Conservation (phyloP, 1,140 invertebrate genomes). For the Drosophila arizonae region DNA sequence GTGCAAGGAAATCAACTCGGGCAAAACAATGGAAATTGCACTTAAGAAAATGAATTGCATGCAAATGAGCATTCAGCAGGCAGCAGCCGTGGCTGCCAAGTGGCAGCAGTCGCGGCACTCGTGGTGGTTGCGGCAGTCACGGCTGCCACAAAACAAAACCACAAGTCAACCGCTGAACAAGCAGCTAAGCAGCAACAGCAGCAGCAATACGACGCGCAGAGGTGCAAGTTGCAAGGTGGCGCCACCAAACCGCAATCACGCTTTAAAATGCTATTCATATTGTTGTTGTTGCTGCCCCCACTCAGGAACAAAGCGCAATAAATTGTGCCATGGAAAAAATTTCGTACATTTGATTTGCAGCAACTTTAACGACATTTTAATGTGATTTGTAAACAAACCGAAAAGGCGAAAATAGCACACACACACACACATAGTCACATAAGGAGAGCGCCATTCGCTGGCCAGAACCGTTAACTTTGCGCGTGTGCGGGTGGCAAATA, state of each 20-base stretch:
- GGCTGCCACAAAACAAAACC: conserved; percentile 66
- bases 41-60: conserved; percentile 81
- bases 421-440: conserved; percentile 15
- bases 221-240: conserved; percentile 27
- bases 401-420: conserved; percentile 35
- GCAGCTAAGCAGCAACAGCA: conserved; percentile 44
- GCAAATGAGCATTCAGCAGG: conserved; percentile 61
- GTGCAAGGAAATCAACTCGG: conserved; percentile 59
- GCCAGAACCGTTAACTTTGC: conserved; percentile 45
- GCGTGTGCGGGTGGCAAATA: conserved; percentile 66
- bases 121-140: background rate
- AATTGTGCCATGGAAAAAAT: conserved; percentile 69
- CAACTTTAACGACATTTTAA: conserved; percentile 82
- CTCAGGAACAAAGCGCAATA: conserved; percentile 43
- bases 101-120: conserved; percentile 17
- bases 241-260: conserved; percentile 48
- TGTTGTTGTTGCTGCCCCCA: background rate
- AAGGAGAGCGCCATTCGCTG: conserved; percentile 14
- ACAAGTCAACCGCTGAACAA: conserved; percentile 73
- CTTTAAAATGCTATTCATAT: conserved; percentile 53
- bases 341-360: conserved; percentile 78
- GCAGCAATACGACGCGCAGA: conserved; percentile 31
- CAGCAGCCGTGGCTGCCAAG: conserved; percentile 7
- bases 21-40: conserved; percentile 78
- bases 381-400: conserved; percentile 70